A percentile compares a stretch with the other conserved stretches of the same genome.
These are phyloP conservation scores for Clarias macrocephalus DNA, from an alignment of 2,113 vertebrate species.

Conservation along the genomic window DNA sequence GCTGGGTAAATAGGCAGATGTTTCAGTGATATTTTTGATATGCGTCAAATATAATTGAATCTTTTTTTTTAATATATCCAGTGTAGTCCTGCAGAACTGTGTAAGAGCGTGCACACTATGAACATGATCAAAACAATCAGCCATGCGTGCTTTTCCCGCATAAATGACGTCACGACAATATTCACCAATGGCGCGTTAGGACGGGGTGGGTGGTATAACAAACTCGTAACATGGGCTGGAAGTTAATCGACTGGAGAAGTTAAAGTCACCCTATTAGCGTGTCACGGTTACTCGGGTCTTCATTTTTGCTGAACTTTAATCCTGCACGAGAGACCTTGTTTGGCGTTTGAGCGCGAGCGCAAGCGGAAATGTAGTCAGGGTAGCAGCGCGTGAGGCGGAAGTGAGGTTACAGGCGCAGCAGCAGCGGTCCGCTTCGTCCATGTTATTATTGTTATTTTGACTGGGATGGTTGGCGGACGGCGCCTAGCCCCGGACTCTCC, in stretches of 20 bases:
- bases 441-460: constrained; percentile 84
- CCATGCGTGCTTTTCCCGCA: constrained; percentile 77
- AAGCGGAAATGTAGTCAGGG: constrained; percentile 63
- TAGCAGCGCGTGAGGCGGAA: constrained; percentile 71
- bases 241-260: neutral
- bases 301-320: constrained; percentile 4
- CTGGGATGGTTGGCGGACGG: constrained; percentile 71
- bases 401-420: constrained; percentile 72
- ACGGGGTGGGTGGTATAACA: neutral
- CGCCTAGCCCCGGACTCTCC: constrained; percentile 58
- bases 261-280: neutral
- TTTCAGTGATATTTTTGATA: neutral
- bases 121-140: constrained; percentile 76
- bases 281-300: neutral
- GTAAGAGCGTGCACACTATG: neutral
- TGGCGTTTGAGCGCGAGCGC: constrained; percentile 37
- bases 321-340: neutral
- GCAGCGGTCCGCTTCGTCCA: constrained; percentile 69
- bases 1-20: neutral
- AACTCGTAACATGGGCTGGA: neutral
- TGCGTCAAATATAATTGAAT: neutral
- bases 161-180: constrained; percentile 70
- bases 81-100: neutral
- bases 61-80: neutral
- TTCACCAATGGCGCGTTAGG: constrained; percentile 39